These are phyloP conservation scores for Teleogryllus oceanicus DNA, from an alignment of 2,888 invertebrate species.

Conservation along the genomic window DNA sequence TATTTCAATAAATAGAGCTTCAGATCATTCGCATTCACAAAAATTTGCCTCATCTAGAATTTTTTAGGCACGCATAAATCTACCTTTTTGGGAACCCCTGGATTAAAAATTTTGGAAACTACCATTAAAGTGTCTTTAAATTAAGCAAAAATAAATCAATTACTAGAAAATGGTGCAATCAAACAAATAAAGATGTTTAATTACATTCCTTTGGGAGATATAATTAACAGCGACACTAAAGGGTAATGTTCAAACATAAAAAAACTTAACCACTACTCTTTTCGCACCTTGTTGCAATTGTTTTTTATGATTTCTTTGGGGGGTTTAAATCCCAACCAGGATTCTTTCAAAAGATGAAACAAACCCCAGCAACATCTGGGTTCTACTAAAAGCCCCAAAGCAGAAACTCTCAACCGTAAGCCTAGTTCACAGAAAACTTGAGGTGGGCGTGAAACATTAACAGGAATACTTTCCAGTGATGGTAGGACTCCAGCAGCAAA, in stretches of 20 bases:
- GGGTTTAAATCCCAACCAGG: constrained; percentile 37
- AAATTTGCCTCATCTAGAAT: too few species aligned
- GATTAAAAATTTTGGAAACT: too few species aligned
- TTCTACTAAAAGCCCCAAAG: constrained; percentile 34
- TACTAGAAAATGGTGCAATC: too few species aligned
- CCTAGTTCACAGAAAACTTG: constrained; percentile 37
- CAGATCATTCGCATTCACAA: too few species aligned
- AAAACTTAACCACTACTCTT: constrained; percentile 4
- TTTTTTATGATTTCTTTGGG: constrained; percentile 37
- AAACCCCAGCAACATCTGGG: constrained; percentile 39
- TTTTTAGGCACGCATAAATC: too few species aligned
- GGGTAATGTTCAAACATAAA: neutral
- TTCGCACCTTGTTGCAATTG: constrained; percentile 37
- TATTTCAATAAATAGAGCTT: too few species aligned
- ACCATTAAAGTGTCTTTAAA: too few species aligned
- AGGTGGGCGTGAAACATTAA: constrained; percentile 39
- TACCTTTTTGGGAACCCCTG: too few species aligned
- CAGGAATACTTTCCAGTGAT: constrained; percentile 35
- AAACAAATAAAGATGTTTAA: too few species aligned
- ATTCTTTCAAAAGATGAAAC: constrained; percentile 36
- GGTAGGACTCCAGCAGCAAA: constrained; percentile 33
- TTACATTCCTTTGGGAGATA: too few species aligned
- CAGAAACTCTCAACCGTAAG: constrained; percentile 38
- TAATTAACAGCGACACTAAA: neutral
- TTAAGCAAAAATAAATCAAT: too few species aligned